These are phyloP conservation scores for Notodonta dromedarius DNA, from an alignment of 2,888 invertebrate species.

Conservation along the genomic window DNA sequence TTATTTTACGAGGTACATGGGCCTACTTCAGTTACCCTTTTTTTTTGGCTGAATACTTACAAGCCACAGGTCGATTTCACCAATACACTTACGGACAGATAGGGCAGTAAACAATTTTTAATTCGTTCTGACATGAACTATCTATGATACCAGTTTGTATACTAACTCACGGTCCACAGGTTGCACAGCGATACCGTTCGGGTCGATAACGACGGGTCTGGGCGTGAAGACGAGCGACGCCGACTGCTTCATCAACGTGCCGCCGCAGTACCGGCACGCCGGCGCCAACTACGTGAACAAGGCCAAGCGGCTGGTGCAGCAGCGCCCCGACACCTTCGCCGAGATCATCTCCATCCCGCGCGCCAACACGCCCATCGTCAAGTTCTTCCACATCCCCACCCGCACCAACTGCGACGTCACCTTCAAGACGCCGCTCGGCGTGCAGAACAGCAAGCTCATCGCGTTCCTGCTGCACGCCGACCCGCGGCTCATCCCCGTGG, in stretches of 20 bases:
- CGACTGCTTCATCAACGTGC: slow-evolving; percentile 86
- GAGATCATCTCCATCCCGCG: slow-evolving; percentile 86
- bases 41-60: too few species aligned
- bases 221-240: slow-evolving; percentile 89
- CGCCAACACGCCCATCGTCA: slow-evolving; percentile 92
- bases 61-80: too few species aligned
- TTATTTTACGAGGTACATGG: too few species aligned
- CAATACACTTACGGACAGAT: too few species aligned
- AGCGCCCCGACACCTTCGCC: slow-evolving; percentile 70
- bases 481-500: slow-evolving; percentile 82
- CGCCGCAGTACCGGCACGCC: slow-evolving; percentile 42
- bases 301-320: slow-evolving; percentile 69
- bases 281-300: slow-evolving; percentile 47
- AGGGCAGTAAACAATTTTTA: too few species aligned
- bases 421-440: slow-evolving; percentile 88
- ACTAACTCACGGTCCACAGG: slow-evolving; percentile 45
- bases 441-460: slow-evolving; percentile 88
- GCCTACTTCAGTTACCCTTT: too few species aligned
- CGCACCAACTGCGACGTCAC: slow-evolving; percentile 88
- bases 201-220: slow-evolving; percentile 89
- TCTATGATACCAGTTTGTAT: too few species aligned
- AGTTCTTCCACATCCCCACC: slow-evolving; percentile 86
- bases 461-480: slow-evolving; percentile 85
- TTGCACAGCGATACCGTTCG: slow-evolving; percentile 84
- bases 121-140: too few species aligned